Conservation (phyloP, 2,888 invertebrate species). For the Biston stratarius region DNA sequence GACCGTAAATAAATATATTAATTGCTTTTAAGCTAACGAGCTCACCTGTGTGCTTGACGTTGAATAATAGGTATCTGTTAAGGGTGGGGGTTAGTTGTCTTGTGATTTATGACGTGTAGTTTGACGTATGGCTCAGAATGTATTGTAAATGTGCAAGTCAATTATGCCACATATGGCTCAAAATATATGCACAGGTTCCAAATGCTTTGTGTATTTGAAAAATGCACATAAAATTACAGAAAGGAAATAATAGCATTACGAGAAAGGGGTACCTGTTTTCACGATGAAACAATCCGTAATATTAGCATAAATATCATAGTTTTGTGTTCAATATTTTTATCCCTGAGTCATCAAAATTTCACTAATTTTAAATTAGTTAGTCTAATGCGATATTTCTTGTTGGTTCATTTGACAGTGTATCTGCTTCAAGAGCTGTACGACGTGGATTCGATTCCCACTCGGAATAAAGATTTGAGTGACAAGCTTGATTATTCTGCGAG, state of each 20-base stretch:
- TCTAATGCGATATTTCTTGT: no score
- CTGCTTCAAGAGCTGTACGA: no score
- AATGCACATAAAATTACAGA: background rate
- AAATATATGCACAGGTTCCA: conserved; percentile 3
- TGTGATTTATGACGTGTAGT: conserved; percentile 44
- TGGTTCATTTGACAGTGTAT: no score
- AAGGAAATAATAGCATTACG: no score
- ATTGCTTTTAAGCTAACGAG: conserved; percentile 67
- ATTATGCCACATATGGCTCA: conserved; percentile 40
- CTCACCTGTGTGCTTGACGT: conserved; percentile 73
- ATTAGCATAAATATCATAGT: background rate
- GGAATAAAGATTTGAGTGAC: no score
- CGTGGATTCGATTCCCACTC: no score
- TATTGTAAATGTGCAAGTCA: conserved; percentile 38
- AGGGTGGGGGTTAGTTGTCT: conserved; percentile 39
- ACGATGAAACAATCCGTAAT: no score
- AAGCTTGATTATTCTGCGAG: no score
- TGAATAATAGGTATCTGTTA: conserved; percentile 51
- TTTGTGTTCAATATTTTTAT: no score
- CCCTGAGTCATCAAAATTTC: no score
- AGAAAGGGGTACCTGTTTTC: no score
- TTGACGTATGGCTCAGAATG: conserved; percentile 45
- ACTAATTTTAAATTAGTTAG: no score
- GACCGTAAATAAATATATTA: conserved; percentile 68
- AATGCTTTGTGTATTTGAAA: background rate